Base-by-base conservation (phyloP, 2,888 invertebrate species). In the Tortrix viridana region DNA sequence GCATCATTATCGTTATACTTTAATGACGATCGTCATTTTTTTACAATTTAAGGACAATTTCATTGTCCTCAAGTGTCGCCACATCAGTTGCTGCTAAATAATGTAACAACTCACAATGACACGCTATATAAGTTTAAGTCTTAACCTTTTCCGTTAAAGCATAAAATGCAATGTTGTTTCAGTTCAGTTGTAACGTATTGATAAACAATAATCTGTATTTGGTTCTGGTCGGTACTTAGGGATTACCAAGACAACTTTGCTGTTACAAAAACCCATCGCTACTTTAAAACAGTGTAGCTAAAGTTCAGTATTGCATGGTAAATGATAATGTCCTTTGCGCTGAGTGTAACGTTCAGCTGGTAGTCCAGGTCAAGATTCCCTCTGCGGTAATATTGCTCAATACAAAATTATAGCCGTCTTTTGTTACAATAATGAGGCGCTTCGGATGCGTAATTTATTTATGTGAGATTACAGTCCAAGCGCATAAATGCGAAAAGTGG, bases 371-470 rank as follows among this genome's bases (percentile, higher is more conserved):
- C 63, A 58, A 63, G 63, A 53, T 63, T 26, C 63, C 53, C 52
- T 48, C 57, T 48, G 47, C 16, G 43, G 53, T 47, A 58, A 58
- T 26, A 53, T 63, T 63, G 63, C 58, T 47, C 53, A 63, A 63
- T 63, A 63, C 57, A 48, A 63, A 63, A 63, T 63, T 57, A 63
- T 63, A 58, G 57, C 47, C 26, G 26, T 26, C 41, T 57, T 49
- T 49, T 60, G 53, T 61, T 52, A 50, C 38, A 53, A 26, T 55
- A 58, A 58, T 63, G 63, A 63, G 52, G 50, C 47, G 41, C 52
- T 57, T 63, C 41, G 53, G 58, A 47, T 46, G 32, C 38, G 41
- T 57, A 58, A 63, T 63, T 57, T 63, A 53, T 63, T 52, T 20
- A 48, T 18, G 53, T 19, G 22, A 60, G 41, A 60, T 60, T 60